These are phyloP conservation scores for Plumapathes pennacea DNA, from an alignment of 92 coral and sea anemone genomes.

Conservation along the genomic window DNA sequence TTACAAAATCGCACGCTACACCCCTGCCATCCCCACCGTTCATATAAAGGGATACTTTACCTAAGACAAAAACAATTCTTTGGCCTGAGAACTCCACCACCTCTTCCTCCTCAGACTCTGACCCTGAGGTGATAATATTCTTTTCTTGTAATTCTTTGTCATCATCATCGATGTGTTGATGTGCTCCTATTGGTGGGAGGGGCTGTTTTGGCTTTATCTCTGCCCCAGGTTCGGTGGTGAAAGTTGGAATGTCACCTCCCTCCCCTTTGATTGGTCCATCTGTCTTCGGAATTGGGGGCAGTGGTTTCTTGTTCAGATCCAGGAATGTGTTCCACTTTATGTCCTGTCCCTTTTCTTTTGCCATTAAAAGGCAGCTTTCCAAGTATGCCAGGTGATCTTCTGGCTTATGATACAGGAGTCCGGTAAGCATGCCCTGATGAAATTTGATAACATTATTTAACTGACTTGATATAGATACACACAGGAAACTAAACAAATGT, in stretches of 20 bases:
- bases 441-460: no score
- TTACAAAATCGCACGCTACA: no score
- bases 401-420: slow-evolving; percentile 89
- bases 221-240: slow-evolving; percentile 76
- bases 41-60: slow-evolving; percentile 63
- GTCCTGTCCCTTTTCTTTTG: slow-evolving; percentile 74
- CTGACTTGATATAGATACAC: no score
- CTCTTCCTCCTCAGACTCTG: slow-evolving; percentile 60
- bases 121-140: slow-evolving; percentile 51
- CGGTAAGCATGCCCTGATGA: slow-evolving; percentile 99
- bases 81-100: slow-evolving; percentile 85
- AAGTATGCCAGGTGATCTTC: slow-evolving; percentile 83
- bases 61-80: slow-evolving; percentile 91
- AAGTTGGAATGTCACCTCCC: slow-evolving; percentile 63
- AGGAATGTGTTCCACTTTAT: slow-evolving; percentile 94
- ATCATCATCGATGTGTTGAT: slow-evolving; percentile 35
- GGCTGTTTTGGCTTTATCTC: slow-evolving; percentile 78
- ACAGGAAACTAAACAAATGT: no score
- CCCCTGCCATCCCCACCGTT: no score
- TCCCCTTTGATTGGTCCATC: slow-evolving; percentile 93
- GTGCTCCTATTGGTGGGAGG: slow-evolving; percentile 77
- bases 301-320: slow-evolving; percentile 84
- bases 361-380: slow-evolving; percentile 81
- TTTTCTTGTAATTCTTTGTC: slow-evolving; percentile 72
- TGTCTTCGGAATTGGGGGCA: slow-evolving; percentile 93